Percentiles rank a stretch among this genome's conserved stretches.
Conservation (phyloP, 2,888 invertebrate species). For the Cheilosia vulpina region DNA sequence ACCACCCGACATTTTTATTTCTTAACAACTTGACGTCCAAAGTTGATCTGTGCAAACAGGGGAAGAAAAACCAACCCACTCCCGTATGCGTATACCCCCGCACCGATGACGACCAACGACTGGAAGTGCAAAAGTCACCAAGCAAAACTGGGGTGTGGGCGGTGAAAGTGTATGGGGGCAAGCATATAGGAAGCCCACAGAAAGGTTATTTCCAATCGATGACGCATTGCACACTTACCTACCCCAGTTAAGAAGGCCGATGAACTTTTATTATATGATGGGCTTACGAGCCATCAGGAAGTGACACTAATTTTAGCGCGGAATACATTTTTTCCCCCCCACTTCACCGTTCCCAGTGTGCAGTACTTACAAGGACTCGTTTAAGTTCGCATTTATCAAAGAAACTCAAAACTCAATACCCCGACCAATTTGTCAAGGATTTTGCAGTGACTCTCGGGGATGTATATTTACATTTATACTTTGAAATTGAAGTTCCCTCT, state of each 20-base stretch:
- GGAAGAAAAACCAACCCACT: background rate
- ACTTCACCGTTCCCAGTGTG: constrained; percentile 3
- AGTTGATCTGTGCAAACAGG: constrained; percentile 33
- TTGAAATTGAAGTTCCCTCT: constrained; percentile 42
- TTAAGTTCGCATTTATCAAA: constrained; percentile 14
- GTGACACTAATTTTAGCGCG: constrained; percentile 56
- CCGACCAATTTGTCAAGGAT: constrained; percentile 62
- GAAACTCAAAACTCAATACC: constrained; percentile 45
- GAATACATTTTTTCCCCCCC: background rate
- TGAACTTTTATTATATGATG: constrained; percentile 44
- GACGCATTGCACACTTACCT: constrained; percentile 21
- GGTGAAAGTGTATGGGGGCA: background rate
- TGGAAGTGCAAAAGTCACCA: background rate
- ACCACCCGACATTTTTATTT: constrained; percentile 43
- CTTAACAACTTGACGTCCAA: constrained; percentile 45
- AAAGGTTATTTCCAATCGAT: constrained; percentile 57
- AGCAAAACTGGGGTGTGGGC: background rate
- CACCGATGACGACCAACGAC: background rate
- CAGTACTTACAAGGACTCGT: constrained; percentile 25
- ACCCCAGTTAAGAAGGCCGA: constrained; percentile 20
- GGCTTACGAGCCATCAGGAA: constrained; percentile 53
- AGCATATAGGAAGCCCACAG: background rate
- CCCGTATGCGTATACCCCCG: background rate
- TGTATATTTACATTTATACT: constrained; percentile 35
- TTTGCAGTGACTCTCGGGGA: constrained; percentile 34